Evolutionary conservation across 2,797 vertebrate species (phyloP), one percentile per base, ranked within the genome.

Genomic region (Parauchenoglanis ngamensis): DNA sequence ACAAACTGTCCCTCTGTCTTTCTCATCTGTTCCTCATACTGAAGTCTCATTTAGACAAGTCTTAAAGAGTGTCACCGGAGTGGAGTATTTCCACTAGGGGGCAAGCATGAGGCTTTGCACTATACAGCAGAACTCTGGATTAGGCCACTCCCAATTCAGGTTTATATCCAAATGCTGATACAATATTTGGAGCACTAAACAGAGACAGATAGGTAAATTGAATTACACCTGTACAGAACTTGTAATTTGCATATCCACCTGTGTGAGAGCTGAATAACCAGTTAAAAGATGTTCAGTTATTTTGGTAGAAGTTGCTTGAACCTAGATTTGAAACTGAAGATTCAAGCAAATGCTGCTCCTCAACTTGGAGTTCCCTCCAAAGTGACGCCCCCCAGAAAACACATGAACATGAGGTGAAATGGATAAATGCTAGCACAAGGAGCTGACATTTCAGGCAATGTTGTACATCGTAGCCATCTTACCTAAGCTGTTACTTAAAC

Each of bases 71-170:
- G 80, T 65, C 52, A 28, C 13, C 70, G 46, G 28, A 23, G 56
- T 85, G 63, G 57, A 82, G 54, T 84, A 52, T 76, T 87, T 57
- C 85, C 85, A 89, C 85, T 65, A 87, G 85, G 87, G 57, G 88
- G 79, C 87, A 44, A 76, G 44, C 67, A 83, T 28, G 68, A 87
- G 85, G 57, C 84, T 84, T 83, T 59, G 7, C 2, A 44, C 56
- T 61, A 56, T 56, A 31, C 7, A 77, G 75, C 7, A 77, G n/a
- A 31, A 76, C 25, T 52, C 46, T 76, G 2, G 46, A 12, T 52
- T 76, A 49, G 46, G 21, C 10, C 35, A 73, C 35, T 78, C 21
- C n/a, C n/a, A 56, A 11, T 77, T 56, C 17, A 1, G 15, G 25
- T 54, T 12, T 21, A 21, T 28, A 54, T n/a, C 23, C 44, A 76